Conservation (phyloP, 2,797 vertebrate species). For the Gymnothorax javanicus region DNA sequence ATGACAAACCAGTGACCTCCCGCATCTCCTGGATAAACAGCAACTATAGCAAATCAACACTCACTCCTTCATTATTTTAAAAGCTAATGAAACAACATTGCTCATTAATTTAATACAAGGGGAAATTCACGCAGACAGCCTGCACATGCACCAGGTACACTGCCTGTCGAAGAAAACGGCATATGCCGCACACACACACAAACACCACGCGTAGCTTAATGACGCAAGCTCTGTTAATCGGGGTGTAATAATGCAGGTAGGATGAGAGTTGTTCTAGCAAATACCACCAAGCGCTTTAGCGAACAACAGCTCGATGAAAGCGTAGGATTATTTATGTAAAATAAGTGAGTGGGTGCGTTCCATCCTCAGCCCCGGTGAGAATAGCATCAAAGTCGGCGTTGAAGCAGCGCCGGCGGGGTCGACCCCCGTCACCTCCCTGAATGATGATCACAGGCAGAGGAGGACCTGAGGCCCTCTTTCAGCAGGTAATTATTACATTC, state of each 20-base stretch:
- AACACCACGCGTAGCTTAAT: not conserved
- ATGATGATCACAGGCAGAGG: constrained; percentile 26
- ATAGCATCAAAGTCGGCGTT: constrained; percentile 36
- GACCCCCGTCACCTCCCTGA: constrained; percentile 41
- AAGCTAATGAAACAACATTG: not conserved
- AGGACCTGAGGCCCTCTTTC: constrained; percentile 44
- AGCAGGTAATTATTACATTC: constrained; percentile 61
- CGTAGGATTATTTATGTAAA: not conserved
- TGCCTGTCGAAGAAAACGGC: no score
- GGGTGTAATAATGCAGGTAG: not conserved
- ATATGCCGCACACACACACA: not conserved
- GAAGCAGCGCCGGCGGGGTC: constrained; percentile 46
- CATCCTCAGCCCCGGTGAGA: not conserved
- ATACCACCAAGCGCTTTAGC: not conserved
- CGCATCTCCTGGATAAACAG: not conserved
- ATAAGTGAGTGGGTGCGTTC: not conserved
- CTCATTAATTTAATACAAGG: not conserved
- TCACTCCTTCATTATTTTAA: not conserved
- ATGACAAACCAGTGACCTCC: not conserved
- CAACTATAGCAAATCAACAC: not conserved
- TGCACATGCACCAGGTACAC: no score
- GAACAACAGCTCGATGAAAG: not conserved
- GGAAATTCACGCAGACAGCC: no score
- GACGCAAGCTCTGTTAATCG: not conserved
- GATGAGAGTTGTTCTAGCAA: not conserved